A percentile compares a stretch with the other conserved stretches of the same genome.
Conservation (phyloP, 2,113 vertebrate genomes). For the Bostrychus sinensis region DNA sequence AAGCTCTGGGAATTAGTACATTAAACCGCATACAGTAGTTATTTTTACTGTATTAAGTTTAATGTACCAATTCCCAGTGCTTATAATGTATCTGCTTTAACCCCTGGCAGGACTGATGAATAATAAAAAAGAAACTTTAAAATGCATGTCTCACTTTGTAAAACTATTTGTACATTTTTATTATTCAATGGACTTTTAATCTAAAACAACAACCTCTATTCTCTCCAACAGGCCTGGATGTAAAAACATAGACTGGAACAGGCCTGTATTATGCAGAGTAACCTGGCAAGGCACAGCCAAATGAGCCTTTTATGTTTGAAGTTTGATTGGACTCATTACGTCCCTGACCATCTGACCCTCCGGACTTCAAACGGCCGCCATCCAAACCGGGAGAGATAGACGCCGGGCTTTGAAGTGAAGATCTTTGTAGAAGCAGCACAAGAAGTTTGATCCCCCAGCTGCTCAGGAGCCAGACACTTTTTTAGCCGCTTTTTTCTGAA, state of each 20-base stretch:
- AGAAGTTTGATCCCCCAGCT: constrained; percentile 19
- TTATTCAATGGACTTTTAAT: too few relatives aligned
- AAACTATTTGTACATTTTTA: background rate
- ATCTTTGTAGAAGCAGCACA: constrained; percentile 11
- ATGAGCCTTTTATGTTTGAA: constrained; percentile 10
- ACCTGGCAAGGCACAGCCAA: constrained; percentile 4
- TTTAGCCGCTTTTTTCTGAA: constrained; percentile 4
- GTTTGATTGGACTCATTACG: constrained; percentile 23
- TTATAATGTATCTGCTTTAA: too few relatives aligned
- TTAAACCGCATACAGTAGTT: too few relatives aligned
- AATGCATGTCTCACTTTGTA: too few relatives aligned
- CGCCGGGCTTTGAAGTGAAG: constrained; percentile 12
- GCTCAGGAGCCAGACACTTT: constrained; percentile 3
- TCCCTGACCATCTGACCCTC: constrained; percentile 21
- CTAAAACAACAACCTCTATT: background rate
- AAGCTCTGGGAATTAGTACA: too few relatives aligned
- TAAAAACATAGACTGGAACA: background rate
- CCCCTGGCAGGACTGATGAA: too few relatives aligned
- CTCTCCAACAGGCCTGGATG: background rate
- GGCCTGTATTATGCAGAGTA: background rate
- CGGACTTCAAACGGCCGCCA: constrained; percentile 16
- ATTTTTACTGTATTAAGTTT: too few relatives aligned
- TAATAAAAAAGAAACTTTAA: too few relatives aligned
- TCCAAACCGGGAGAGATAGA: background rate
- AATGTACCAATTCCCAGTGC: too few relatives aligned